Conservation (phyloP, 2,113 vertebrate species). For the Lophochroa leadbeateri region DNA sequence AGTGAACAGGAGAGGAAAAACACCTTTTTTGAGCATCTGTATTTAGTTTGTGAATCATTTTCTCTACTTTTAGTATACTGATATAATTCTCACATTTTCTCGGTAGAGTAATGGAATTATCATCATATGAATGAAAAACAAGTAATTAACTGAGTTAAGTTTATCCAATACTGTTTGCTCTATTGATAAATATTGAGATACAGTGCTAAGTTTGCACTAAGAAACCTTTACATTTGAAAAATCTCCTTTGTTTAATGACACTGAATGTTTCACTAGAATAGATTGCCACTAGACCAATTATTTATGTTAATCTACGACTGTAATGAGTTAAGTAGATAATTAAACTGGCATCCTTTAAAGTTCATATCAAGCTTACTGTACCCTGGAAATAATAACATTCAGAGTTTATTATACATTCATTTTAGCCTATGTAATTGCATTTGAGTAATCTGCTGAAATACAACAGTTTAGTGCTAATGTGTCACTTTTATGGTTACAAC, state of each 20-base stretch:
- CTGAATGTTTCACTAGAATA: background rate
- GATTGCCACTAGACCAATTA: slow-evolving; percentile 13
- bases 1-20: background rate
- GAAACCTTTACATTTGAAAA: slow-evolving; percentile 39
- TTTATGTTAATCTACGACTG: background rate
- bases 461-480: background rate
- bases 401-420: slow-evolving; percentile 12
- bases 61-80: background rate
- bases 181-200: slow-evolving; percentile 28
- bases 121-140: background rate
- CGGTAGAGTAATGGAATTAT: background rate
- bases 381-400: slow-evolving; percentile 12
- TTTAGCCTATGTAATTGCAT: slow-evolving; percentile 36
- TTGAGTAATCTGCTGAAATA: slow-evolving; percentile 5
- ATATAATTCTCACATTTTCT: background rate
- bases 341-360: background rate
- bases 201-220: slow-evolving; percentile 3
- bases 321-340: slow-evolving; percentile 17
- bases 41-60: background rate
- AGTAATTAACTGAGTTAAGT: slow-evolving; percentile 39
- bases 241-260: slow-evolving; percentile 18
- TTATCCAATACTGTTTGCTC: background rate
- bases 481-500: background rate
- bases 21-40: background rate
- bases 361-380: background rate